These are phyloP conservation scores for Lampropteryx suffumata DNA, from an alignment of 2,888 invertebrate genomes.

Conservation along the genomic window DNA sequence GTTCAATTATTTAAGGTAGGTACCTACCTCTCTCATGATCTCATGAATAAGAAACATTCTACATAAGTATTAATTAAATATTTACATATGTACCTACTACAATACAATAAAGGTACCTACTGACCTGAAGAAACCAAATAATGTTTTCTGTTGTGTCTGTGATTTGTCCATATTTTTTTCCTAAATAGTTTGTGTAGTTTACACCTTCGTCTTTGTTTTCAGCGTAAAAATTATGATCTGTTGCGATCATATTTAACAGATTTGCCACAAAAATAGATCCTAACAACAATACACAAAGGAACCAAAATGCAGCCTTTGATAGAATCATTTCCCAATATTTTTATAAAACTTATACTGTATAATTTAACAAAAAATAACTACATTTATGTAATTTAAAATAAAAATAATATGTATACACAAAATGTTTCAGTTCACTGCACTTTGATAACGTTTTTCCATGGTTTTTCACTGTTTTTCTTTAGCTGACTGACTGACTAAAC, in stretches of 20 bases:
- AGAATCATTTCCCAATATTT: slow-evolving; percentile 79
- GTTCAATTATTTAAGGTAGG: neutral
- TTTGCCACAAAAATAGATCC: slow-evolving; percentile 87
- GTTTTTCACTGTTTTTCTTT: neutral
- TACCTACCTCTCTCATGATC: too few relatives aligned
- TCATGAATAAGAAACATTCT: too few relatives aligned
- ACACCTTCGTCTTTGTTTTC: slow-evolving; percentile 58
- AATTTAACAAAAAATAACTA: slow-evolving; percentile 20
- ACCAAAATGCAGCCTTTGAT: slow-evolving; percentile 83
- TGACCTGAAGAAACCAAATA: slow-evolving; percentile 91
- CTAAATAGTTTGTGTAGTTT: slow-evolving; percentile 61
- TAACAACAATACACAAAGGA: slow-evolving; percentile 84
- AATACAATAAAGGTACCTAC: slow-evolving; percentile 14
- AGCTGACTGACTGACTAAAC: too few relatives aligned
- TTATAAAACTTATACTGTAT: slow-evolving; percentile 18
- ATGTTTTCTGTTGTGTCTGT: slow-evolving; percentile 83
- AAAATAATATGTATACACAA: neutral
- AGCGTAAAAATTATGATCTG: slow-evolving; percentile 75
- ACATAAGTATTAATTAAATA: neutral
- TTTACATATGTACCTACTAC: neutral
- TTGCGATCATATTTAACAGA: slow-evolving; percentile 86
- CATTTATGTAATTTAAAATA: slow-evolving; percentile 7
- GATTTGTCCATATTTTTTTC: slow-evolving; percentile 70
- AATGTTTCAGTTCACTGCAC: too few relatives aligned
- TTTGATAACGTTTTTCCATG: neutral